Evolutionary conservation across 2,113 vertebrate genomes (phyloP), one percentile per base, ranked within the genome.

Genomic region (Platysteira castanea): DNA sequence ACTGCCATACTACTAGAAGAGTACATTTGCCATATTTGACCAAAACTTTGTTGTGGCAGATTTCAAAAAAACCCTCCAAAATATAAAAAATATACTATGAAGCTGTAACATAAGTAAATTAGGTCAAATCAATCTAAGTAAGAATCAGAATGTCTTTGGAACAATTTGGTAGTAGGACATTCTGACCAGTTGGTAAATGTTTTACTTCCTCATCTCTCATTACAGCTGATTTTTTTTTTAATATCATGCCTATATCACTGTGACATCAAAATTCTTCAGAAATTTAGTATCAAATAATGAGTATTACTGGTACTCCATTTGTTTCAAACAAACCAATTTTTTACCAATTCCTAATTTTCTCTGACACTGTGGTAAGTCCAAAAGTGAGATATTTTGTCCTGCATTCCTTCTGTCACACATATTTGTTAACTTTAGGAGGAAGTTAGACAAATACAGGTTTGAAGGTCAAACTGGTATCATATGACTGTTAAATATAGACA

Each of bases 391-490:
- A n/a, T 47, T 93, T 84, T 77, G 27, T 63, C 28, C 42, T 74
- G 23, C 33, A 56, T 47, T 77, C 49, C 35, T 87, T 63, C 46
- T 87, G 52, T 35, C 44, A 74, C 26, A 56, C 13, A 10, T 37
- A 79, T 64, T 78, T 75, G 21, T 31, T 61, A 75, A 60, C 49
- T 87, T 91, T 41, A 65, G 19, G 27, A 68, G 26, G 63, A 90
- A 80, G 31, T 77, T 42, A 77, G 22, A 64, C 41, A 82, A 82
- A 84, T 56, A 49, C 15, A 61, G n/a, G 28, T 87, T 81, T 92
- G 89, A 89, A 92, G 89, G 89, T 95, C 87, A 87, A 84, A 71
- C 42, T 85, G 50, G n/a, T 78, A 69, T 89, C 69, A 73, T 68
- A 56, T 47, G 76, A 46, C 60, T 37, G 41, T 80, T 95, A 88